phyloP scores from a whole-genome alignment of 2,113 vertebrate genomes.

The Odobenus rosmarus region DNA sequence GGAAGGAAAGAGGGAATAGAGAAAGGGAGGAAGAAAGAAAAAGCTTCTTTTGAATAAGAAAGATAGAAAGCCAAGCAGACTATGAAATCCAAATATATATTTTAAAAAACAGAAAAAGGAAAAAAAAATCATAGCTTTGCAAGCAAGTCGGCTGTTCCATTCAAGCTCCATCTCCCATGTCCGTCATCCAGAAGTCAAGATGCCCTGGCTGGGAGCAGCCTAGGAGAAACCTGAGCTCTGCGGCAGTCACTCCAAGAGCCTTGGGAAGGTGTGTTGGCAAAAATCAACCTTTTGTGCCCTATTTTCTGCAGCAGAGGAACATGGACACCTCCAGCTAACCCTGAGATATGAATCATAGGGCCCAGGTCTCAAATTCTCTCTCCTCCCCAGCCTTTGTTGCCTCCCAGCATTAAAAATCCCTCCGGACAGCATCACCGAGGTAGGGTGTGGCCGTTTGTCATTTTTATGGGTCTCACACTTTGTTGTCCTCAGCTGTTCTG shows the following conservation, averaged over 20 bases:
- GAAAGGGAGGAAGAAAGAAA: neutral
- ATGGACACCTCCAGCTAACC: neutral
- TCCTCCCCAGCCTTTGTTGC: fast-evolving
- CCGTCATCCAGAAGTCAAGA: neutral
- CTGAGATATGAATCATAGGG: neutral
- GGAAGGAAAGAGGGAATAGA: no score
- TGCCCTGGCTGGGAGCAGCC: neutral
- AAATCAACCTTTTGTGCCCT: neutral
- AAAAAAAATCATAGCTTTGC: neutral
- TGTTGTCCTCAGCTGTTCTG: neutral
- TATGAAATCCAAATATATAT: neutral
- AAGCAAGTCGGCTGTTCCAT: neutral
- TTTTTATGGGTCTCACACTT: neutral
- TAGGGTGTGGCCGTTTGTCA: neutral
- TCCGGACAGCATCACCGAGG: neutral
- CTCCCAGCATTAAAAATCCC: neutral
- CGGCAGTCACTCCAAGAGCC: neutral
- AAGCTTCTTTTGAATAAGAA: neutral
- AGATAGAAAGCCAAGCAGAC: neutral
- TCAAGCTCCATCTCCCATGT: neutral
- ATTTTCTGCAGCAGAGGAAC: neutral
- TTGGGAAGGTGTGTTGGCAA: neutral
- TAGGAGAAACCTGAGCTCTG: neutral
- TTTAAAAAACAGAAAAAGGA: neutral
- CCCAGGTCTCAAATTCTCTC: neutral